Conservation (phyloP, 2,888 invertebrate species). For the Hydraecia micacea region DNA sequence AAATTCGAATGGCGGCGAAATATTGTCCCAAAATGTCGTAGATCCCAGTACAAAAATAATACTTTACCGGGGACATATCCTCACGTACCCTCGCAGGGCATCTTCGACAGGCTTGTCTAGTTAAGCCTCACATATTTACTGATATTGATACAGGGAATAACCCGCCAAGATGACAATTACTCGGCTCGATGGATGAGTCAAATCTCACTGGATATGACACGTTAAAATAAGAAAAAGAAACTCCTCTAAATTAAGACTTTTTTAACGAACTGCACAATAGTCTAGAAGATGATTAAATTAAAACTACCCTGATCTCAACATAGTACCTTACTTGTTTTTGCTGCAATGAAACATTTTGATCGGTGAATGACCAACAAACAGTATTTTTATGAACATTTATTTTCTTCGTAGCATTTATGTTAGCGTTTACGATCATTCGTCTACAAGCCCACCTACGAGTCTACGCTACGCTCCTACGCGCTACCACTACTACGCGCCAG, state of each 20-base stretch:
- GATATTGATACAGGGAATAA: slow-evolving; percentile 80
- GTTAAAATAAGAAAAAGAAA: background rate
- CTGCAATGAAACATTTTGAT: background rate
- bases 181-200: slow-evolving; percentile 46
- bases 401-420: background rate
- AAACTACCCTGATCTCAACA: background rate
- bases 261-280: background rate
- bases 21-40: slow-evolving; percentile 59
- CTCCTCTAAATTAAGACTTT: background rate
- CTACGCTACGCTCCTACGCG: background rate
- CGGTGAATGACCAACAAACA: background rate
- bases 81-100: slow-evolving; percentile 66
- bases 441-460: background rate
- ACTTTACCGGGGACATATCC: slow-evolving; percentile 61
- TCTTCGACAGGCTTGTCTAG: slow-evolving; percentile 70
- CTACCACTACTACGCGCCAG: background rate
- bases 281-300: background rate
- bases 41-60: slow-evolving; percentile 67
- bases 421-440: background rate
- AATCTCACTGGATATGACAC: slow-evolving; percentile 46
- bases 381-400: background rate
- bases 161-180: slow-evolving; percentile 81
- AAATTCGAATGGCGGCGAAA: slow-evolving; percentile 46
- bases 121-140: slow-evolving; percentile 79
- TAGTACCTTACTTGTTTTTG: background rate